Conservation (phyloP, 2,113 vertebrate genomes). For the Spea multiplicata region DNA sequence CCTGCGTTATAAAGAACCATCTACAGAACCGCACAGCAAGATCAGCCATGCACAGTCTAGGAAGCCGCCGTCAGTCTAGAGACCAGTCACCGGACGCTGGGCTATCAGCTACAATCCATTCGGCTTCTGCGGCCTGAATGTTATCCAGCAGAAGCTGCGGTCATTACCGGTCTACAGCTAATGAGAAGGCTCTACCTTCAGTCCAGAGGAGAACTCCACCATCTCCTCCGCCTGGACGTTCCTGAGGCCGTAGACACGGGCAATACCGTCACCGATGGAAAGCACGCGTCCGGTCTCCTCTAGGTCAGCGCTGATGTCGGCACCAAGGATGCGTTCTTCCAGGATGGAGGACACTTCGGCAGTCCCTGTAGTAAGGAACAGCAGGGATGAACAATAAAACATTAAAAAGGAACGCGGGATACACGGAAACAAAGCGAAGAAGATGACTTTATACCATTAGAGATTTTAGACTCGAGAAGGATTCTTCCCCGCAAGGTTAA, state of each 20-base stretch:
- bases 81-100: too few species aligned
- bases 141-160: too few species aligned
- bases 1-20: too few species aligned
- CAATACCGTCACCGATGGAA: conserved; percentile 96
- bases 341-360: conserved; percentile 96
- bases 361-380: conserved; percentile 68
- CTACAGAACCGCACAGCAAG: too few species aligned
- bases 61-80: too few species aligned
- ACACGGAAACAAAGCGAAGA: background rate
- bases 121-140: too few species aligned
- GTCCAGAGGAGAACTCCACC: conserved; percentile 97
- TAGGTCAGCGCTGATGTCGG: conserved; percentile 85
- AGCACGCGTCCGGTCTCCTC: conserved; percentile 95
- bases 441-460: background rate
- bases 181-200: conserved; percentile 72
- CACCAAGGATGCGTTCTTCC: conserved; percentile 92
- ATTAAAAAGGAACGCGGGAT: background rate
- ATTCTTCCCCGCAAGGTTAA: too few species aligned
- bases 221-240: conserved; percentile 98
- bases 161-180: too few species aligned
- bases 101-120: too few species aligned
- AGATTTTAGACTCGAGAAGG: too few species aligned
- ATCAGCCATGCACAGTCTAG: too few species aligned
- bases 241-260: conserved; percentile 90
- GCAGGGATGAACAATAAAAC: too few species aligned